Percentiles rank a stretch among this genome's conserved stretches.
phyloP scores from a whole-genome alignment of 2,113 vertebrate species.

The Rissa tridactyla region DNA sequence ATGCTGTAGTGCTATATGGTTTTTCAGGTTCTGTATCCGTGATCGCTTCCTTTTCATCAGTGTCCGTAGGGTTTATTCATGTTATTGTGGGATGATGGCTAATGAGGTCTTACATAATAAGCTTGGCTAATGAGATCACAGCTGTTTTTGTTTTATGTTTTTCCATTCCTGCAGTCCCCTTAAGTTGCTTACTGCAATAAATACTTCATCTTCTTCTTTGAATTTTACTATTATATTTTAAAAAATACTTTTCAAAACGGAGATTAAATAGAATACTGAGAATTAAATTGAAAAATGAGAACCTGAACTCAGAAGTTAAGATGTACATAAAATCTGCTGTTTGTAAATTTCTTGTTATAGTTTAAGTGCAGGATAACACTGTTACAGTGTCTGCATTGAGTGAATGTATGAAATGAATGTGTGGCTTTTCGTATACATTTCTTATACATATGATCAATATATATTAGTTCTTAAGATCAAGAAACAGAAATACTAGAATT shows the following conservation, averaged over 20 bases:
- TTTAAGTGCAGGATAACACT: neutral
- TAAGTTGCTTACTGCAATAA: constrained; percentile 6
- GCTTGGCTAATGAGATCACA: constrained; percentile 68
- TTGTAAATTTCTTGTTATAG: neutral
- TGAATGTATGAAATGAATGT: neutral
- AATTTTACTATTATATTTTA: neutral
- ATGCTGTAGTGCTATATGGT: neutral
- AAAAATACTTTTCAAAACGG: neutral
- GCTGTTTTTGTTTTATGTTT: constrained; percentile 26
- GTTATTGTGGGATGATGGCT: constrained; percentile 25
- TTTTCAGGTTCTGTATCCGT: neutral
- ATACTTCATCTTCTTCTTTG: neutral
- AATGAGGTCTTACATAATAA: constrained; percentile 63
- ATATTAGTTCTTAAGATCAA: neutral
- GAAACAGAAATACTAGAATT: neutral
- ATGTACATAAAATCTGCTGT: neutral
- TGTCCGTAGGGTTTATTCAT: neutral
- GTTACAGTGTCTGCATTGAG: neutral
- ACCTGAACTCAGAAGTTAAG: neutral
- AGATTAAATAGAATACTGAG: neutral
- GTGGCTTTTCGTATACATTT: neutral
- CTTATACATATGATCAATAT: neutral
- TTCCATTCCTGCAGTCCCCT: neutral
- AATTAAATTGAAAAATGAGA: neutral
- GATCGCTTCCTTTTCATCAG: neutral